A percentile compares a stretch with the other conserved stretches of the same genome.
These are phyloP conservation scores for Noctilio leporinus DNA, from an alignment of 2,113 vertebrate species.

Conservation along the genomic window DNA sequence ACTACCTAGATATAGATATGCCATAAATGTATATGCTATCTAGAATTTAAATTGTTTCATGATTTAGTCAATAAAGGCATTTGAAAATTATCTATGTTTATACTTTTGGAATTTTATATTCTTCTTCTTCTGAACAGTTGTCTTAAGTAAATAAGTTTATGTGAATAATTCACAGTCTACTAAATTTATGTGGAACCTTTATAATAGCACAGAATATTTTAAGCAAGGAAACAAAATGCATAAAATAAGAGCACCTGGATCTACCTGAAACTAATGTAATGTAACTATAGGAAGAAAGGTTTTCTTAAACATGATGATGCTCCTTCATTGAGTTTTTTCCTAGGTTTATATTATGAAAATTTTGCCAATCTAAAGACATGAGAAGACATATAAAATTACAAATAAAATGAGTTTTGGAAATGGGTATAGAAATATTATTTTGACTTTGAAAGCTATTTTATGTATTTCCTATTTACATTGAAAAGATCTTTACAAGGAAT, in stretches of 20 bases:
- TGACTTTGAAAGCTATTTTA: background rate
- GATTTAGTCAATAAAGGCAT: slow-evolving; percentile 9
- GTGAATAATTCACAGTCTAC: slow-evolving; percentile 72
- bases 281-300: background rate
- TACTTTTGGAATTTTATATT: slow-evolving; percentile 5
- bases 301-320: background rate
- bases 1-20: background rate
- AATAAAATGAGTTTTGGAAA: background rate
- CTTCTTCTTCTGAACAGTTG: slow-evolving; percentile 4
- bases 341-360: background rate
- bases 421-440: background rate
- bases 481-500: background rate
- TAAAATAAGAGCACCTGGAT: background rate
- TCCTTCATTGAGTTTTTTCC: background rate
- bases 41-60: background rate
- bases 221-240: slow-evolving; percentile 10
- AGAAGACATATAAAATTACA: background rate
- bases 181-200: slow-evolving; percentile 70
- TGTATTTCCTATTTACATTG: background rate
- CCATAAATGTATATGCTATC: background rate
- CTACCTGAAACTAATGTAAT: slow-evolving; percentile 38
- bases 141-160: slow-evolving; percentile 45
- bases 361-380: background rate
- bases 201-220: slow-evolving; percentile 53
- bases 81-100: background rate